Conservation (phyloP, 2,888 invertebrate species). For the Tromatobia lineatoria region DNA sequence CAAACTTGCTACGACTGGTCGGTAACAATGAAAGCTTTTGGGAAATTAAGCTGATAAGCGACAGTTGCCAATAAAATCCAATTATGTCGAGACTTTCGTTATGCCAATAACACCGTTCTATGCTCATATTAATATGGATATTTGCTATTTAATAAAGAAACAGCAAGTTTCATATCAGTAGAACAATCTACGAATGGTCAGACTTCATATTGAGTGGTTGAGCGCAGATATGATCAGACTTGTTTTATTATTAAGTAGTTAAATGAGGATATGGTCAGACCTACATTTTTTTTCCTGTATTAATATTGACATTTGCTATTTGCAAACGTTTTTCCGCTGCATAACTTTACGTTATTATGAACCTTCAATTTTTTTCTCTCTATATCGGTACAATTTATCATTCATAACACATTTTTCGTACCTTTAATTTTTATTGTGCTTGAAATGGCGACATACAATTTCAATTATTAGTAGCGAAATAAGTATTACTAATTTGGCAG, state of each 20-base stretch:
- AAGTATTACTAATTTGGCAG: not conserved
- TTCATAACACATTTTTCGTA: too few relatives aligned
- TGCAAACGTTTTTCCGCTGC: not conserved
- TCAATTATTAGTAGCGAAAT: not conserved
- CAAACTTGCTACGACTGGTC: not conserved
- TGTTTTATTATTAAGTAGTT: not conserved
- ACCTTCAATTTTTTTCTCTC: not conserved
- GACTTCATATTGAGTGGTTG: not conserved
- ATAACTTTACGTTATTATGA: not conserved
- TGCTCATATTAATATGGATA: not conserved
- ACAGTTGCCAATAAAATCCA: not conserved
- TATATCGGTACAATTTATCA: not conserved
- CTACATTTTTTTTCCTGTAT: conserved; percentile 31
- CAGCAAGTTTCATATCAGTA: not conserved
- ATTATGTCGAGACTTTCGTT: too few relatives aligned
- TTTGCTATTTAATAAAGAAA: not conserved
- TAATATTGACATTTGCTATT: conserved; percentile 5
- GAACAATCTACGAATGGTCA: not conserved
- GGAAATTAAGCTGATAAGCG: too few relatives aligned
- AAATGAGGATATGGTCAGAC: not conserved
- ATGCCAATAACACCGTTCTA: not conserved
- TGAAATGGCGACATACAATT: not conserved
- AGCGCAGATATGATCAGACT: not conserved
- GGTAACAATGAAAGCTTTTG: not conserved
- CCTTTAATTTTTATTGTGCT: too few relatives aligned